These are phyloP conservation scores for Sander vitreus DNA, from an alignment of 2,113 vertebrate genomes.

Conservation along the genomic window DNA sequence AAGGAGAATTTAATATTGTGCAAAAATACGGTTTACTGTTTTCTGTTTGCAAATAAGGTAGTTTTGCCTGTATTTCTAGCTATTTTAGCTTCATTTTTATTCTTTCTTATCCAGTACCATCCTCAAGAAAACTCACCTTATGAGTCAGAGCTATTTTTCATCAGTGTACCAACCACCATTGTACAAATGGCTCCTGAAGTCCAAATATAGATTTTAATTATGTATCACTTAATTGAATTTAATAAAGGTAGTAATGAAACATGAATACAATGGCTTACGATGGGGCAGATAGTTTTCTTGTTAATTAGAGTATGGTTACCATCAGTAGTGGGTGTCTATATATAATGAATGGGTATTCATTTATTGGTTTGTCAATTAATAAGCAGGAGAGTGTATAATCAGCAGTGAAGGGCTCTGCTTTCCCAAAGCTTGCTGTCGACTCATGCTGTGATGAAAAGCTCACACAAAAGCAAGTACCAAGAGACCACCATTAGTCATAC, in stretches of 20 bases:
- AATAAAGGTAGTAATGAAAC: constrained; percentile 63
- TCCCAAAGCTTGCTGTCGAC: constrained; percentile 53
- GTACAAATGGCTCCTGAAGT: constrained; percentile 25
- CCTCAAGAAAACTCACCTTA: constrained; percentile 9
- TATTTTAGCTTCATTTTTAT: background rate
- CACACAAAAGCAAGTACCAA: constrained; percentile 35
- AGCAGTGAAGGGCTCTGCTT: constrained; percentile 41
- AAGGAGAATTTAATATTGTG: background rate
- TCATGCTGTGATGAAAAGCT: constrained; percentile 54
- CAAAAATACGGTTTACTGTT: background rate
- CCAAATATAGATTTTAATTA: constrained; percentile 60
- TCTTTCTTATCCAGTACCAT: background rate
- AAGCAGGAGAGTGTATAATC: constrained; percentile 62
- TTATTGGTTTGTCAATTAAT: constrained; percentile 70
- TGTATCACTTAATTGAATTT: constrained; percentile 49
- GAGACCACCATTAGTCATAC: constrained; percentile 11
- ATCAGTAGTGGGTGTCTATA: constrained; percentile 62
- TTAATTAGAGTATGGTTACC: constrained; percentile 67
- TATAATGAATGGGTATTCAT: constrained; percentile 62
- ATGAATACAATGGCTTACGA: constrained; percentile 48
- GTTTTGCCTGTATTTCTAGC: background rate
- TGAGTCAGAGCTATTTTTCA: constrained; percentile 24
- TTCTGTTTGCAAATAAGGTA: background rate
- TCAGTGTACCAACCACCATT: background rate
- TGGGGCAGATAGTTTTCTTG: constrained; percentile 46